Percentiles rank a stretch among this genome's conserved stretches.
Evolutionary conservation across 2,888 invertebrate genomes (phyloP).

Genomic region (Anarsia innoxiella): DNA sequence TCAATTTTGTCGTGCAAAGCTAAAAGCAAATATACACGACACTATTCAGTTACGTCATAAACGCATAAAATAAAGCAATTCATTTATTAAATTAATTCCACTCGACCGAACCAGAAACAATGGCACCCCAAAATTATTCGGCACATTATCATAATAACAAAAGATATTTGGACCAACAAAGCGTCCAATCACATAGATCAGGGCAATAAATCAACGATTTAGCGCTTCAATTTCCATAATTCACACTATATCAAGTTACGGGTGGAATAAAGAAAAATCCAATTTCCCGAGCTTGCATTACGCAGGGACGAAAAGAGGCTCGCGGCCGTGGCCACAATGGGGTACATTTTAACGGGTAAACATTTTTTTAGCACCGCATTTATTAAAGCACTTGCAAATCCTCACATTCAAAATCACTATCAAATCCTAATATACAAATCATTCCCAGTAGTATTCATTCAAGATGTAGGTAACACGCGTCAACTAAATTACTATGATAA

Average conservation of each 20-base stretch:
- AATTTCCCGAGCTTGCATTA: slow-evolving; percentile 68
- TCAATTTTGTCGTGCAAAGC: too few relatives aligned
- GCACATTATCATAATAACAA: slow-evolving; percentile 19
- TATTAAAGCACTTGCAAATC: too few relatives aligned
- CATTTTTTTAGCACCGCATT: too few relatives aligned
- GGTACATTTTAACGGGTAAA: not conserved
- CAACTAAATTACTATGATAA: too few relatives aligned
- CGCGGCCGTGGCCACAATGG: slow-evolving; percentile 2
- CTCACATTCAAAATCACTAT: too few relatives aligned
- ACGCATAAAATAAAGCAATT: too few relatives aligned
- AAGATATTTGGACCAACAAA: slow-evolving; percentile 29
- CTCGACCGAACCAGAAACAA: not conserved
- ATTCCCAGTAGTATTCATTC: too few relatives aligned
- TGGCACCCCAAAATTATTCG: slow-evolving; percentile 2
- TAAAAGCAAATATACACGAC: too few relatives aligned
- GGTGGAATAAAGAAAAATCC: slow-evolving; percentile 68
- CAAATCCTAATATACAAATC: too few relatives aligned
- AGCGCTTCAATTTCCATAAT: slow-evolving; percentile 69
- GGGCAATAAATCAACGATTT: slow-evolving; percentile 69
- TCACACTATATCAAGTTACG: slow-evolving; percentile 72
- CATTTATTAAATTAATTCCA: slow-evolving; percentile 4
- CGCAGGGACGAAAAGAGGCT: slow-evolving; percentile 33
- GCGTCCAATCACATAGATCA: slow-evolving; percentile 42
- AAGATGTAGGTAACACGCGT: too few relatives aligned
- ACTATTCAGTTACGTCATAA: too few relatives aligned